Conservation (phyloP, 2,797 vertebrate species). For the Gypaetus barbatus region DNA sequence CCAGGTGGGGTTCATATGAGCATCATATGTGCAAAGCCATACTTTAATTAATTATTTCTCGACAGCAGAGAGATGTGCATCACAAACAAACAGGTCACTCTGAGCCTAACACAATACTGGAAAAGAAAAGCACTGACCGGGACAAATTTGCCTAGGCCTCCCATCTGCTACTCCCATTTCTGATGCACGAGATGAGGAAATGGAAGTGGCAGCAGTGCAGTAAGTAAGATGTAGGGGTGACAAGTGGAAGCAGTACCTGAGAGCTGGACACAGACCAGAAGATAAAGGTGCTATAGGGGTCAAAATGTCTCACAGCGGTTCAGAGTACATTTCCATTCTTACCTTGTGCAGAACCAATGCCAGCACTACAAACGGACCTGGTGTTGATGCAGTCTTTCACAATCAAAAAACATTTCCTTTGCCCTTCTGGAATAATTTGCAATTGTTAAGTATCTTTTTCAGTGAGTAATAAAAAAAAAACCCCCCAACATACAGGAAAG, state of each 20-base stretch:
- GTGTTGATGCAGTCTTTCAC: neutral
- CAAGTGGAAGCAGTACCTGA: neutral
- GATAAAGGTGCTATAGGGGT: neutral
- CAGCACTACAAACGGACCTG: neutral
- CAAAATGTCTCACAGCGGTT: fast-evolving
- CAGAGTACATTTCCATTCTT: neutral
- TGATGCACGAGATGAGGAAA: neutral
- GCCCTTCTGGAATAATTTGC: neutral
- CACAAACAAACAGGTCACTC: too few relatives aligned
- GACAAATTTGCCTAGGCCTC: neutral
- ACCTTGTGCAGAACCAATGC: neutral
- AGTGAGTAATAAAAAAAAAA: neutral
- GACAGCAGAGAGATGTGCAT: fast-evolving
- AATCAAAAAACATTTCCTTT: neutral
- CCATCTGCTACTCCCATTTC: fast-evolving
- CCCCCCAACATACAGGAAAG: neutral
- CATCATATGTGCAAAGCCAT: neutral
- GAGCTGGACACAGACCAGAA: neutral
- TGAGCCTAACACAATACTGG: neutral
- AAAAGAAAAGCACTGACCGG: neutral
- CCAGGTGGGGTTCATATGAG: neutral
- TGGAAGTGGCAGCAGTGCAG: fast-evolving
- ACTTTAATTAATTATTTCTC: neutral
- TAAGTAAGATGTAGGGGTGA: neutral
- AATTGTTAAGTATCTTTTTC: neutral